These are phyloP conservation scores for Numida meleagris DNA, from an alignment of 2,113 vertebrate species.

Conservation along the genomic window DNA sequence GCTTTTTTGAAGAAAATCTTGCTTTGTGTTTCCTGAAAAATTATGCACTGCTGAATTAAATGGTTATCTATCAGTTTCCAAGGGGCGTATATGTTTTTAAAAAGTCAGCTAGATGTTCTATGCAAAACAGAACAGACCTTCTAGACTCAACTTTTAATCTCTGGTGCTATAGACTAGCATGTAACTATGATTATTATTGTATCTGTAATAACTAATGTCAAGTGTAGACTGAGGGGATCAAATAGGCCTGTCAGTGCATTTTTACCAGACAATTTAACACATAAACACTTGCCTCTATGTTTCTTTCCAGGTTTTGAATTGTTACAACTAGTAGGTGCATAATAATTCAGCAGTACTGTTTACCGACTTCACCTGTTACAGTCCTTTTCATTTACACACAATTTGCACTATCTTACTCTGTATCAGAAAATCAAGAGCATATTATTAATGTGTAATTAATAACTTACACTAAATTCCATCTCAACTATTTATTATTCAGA, in stretches of 20 bases:
- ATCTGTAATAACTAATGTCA: background rate
- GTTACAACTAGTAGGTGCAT: background rate
- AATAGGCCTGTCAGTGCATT: background rate
- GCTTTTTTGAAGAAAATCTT: background rate
- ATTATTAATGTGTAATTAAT: background rate
- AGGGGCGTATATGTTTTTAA: background rate
- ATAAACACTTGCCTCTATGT: background rate
- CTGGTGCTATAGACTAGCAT: background rate
- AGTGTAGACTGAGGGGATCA: background rate
- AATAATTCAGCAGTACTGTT: background rate
- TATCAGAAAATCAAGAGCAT: background rate
- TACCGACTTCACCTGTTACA: background rate
- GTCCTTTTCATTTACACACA: background rate
- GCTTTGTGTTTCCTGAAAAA: background rate
- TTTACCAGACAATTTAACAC: background rate
- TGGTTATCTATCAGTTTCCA: background rate
- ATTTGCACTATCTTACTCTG: background rate
- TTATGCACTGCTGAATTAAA: background rate
- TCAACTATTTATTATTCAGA: slow-evolving; percentile 9
- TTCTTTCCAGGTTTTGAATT: background rate
- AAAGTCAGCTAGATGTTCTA: background rate
- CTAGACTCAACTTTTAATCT: background rate
- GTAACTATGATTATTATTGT: background rate
- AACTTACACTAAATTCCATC: background rate
- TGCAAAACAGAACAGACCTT: background rate